A percentile compares a stretch with the other conserved stretches of the same genome.
These are phyloP conservation scores for Phoronis australis DNA, from an alignment of 2,888 invertebrate genomes.

Conservation along the genomic window DNA sequence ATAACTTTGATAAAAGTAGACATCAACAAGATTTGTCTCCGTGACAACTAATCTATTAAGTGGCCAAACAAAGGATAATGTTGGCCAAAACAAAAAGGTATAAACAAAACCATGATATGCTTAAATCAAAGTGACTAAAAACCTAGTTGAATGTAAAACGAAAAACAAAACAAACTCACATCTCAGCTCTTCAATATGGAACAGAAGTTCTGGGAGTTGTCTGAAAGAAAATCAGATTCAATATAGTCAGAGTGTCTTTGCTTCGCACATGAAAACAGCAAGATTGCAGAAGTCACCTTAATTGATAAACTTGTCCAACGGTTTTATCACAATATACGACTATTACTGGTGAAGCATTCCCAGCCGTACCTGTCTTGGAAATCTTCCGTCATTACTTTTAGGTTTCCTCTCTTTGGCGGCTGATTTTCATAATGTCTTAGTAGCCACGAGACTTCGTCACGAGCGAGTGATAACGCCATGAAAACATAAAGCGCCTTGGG, in stretches of 20 bases:
- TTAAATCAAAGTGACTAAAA: not conserved
- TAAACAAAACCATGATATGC: too few species aligned
- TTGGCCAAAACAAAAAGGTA: too few species aligned
- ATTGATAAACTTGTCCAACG: too few species aligned
- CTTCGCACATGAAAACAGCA: too few species aligned
- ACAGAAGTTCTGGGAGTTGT: slow-evolving; percentile 91
- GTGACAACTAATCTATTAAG: too few species aligned
- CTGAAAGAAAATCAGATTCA: slow-evolving; percentile 52
- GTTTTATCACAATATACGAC: too few species aligned
- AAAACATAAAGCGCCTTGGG: slow-evolving; percentile 95
- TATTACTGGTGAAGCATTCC: not conserved
- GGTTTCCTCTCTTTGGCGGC: slow-evolving; percentile 59
- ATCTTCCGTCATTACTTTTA: slow-evolving; percentile 45
- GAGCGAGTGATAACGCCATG: slow-evolving; percentile 88
- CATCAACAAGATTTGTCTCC: too few species aligned
- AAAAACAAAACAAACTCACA: slow-evolving; percentile 51
- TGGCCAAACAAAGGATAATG: too few species aligned
- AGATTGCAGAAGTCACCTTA: too few species aligned
- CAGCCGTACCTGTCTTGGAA: slow-evolving; percentile 71
- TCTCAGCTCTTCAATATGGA: slow-evolving; percentile 96
- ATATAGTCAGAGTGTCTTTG: too few species aligned
- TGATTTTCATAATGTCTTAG: slow-evolving; percentile 94
- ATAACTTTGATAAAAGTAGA: too few species aligned
- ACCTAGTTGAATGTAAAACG: not conserved
- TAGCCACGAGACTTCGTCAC: slow-evolving; percentile 96